Conservation (phyloP, 1,140 invertebrate species). For the Papilio aristodemus region DNA sequence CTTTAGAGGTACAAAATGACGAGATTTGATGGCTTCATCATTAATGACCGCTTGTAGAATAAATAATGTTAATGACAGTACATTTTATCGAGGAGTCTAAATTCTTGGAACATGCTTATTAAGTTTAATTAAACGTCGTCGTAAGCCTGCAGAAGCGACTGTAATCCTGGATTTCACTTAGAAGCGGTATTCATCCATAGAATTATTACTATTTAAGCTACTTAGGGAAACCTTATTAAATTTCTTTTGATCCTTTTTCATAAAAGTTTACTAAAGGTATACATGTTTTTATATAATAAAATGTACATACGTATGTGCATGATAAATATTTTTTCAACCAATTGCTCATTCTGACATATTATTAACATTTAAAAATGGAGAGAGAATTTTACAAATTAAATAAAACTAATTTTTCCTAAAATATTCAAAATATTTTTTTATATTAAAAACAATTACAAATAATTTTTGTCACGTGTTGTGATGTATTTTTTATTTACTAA, state of each 20-base stretch:
- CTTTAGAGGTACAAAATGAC: too few relatives aligned
- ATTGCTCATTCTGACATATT: too few relatives aligned
- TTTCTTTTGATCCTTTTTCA: constrained; percentile 8
- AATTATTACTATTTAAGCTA: constrained; percentile 33
- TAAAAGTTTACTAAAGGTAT: constrained; percentile 1
- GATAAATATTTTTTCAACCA: too few relatives aligned
- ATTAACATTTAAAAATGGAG: too few relatives aligned
- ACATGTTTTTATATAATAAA: not conserved
- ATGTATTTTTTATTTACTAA: too few relatives aligned
- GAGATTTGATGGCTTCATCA: too few relatives aligned
- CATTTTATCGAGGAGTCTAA: constrained; percentile 29
- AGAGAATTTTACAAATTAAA: too few relatives aligned
- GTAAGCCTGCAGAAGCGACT: constrained; percentile 27
- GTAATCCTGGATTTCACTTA: constrained; percentile 33
- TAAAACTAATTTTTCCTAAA: too few relatives aligned
- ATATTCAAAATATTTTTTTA: too few relatives aligned
- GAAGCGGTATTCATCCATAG: constrained; percentile 33
- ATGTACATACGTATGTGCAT: too few relatives aligned
- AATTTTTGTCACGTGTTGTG: too few relatives aligned
- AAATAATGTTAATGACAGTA: constrained; percentile 19
- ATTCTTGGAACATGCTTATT: constrained; percentile 29
- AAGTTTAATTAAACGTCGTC: constrained; percentile 32
- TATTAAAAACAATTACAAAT: too few relatives aligned
- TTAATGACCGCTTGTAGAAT: not conserved
- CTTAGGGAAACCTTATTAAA: constrained; percentile 32